Percentiles rank a stretch among this genome's conserved stretches.
phyloP scores from a whole-genome alignment of 2,888 invertebrate genomes.

The Odontocerum albicorne region DNA sequence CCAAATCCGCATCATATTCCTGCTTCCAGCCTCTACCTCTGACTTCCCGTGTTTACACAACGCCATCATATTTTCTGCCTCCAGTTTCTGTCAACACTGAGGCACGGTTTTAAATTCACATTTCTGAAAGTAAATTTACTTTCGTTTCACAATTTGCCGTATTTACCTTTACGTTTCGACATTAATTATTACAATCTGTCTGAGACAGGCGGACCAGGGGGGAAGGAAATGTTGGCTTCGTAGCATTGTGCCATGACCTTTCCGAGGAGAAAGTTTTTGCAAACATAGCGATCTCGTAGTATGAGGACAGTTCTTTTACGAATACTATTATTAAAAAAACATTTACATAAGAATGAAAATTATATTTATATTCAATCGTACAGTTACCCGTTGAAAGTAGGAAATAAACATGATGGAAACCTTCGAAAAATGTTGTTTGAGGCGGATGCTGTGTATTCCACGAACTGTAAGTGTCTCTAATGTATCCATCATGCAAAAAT shows the following conservation, averaged over 20 bases:
- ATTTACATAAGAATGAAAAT: background rate
- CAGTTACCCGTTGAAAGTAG: too few species aligned
- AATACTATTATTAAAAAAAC: background rate
- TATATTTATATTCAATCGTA: too few species aligned
- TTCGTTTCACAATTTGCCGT: conserved; percentile 15
- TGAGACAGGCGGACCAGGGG: background rate
- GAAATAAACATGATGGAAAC: too few species aligned
- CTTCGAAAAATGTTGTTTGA: too few species aligned
- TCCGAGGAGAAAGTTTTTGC: background rate
- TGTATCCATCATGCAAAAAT: too few species aligned
- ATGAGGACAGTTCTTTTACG: background rate
- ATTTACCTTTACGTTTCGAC: conserved; percentile 20
- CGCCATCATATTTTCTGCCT: too few species aligned
- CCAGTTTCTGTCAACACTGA: too few species aligned
- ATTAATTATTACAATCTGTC: conserved; percentile 14
- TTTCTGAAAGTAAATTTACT: conserved; percentile 17
- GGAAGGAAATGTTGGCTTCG: conserved; percentile 1
- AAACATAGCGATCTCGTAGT: background rate
- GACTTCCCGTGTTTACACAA: too few species aligned
- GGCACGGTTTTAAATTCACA: conserved; percentile 5
- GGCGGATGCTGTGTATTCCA: too few species aligned
- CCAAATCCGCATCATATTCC: too few species aligned
- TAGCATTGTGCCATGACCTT: background rate
- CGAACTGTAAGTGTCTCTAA: too few species aligned
- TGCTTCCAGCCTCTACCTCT: too few species aligned